Conservation (phyloP, 2,113 vertebrate genomes). For the Platycercus adscitus region DNA sequence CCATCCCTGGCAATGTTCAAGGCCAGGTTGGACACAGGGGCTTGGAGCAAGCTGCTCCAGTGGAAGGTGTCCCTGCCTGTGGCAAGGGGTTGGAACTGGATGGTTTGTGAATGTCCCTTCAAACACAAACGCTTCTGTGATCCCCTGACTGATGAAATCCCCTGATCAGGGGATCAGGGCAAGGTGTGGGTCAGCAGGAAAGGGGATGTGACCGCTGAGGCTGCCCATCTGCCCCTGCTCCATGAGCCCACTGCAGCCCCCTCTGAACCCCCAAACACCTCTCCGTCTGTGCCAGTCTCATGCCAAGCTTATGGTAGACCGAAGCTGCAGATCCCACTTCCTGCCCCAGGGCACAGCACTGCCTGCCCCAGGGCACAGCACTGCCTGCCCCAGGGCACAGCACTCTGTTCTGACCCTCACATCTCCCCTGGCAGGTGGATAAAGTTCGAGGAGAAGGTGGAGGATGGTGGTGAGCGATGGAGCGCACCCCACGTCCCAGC, state of each 20-base stretch:
- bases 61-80: not conserved
- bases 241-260: rapidly evolving
- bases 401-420: not conserved
- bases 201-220: rapidly evolving
- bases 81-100: too few relatives aligned
- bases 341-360: not conserved
- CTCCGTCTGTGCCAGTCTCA: not conserved
- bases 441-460: conserved; percentile 81
- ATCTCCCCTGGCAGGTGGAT: conserved; percentile 73
- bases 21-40: not conserved
- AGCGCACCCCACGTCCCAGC: conserved; percentile 74
- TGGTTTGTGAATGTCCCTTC: not conserved
- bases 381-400: rapidly evolving
- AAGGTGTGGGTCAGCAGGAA: not conserved
- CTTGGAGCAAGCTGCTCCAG: rapidly evolving
- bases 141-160: not conserved
- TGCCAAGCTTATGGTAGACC: not conserved
- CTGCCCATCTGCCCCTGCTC: not conserved
- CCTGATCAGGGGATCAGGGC: rapidly evolving
- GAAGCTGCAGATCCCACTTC: not conserved
- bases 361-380: rapidly evolving
- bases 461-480: conserved; percentile 76
- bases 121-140: not conserved
- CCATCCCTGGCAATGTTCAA: not conserved
- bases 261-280: not conserved